Percentiles rank a stretch among this genome's conserved stretches.
These are phyloP conservation scores for Astatotilapia flaviijosephi DNA, from an alignment of 2,113 vertebrate species.

Conservation along the genomic window DNA sequence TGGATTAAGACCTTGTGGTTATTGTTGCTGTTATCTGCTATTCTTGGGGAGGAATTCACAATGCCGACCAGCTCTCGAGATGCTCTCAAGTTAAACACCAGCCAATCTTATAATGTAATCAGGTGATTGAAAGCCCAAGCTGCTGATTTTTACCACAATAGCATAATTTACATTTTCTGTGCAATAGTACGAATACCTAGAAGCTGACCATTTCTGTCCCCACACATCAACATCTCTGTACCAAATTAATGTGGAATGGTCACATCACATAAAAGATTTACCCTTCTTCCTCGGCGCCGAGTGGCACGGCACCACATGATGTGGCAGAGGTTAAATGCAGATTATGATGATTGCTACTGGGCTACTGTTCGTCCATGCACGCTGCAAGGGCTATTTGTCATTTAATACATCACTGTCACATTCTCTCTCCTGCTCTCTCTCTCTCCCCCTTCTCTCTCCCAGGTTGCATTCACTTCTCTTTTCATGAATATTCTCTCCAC, in stretches of 20 bases:
- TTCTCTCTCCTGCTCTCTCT: neutral
- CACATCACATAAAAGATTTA: neutral
- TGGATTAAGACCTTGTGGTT: constrained; percentile 53
- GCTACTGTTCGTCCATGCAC: constrained; percentile 45
- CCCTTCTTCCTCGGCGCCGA: neutral
- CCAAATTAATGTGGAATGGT: neutral
- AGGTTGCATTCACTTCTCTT: constrained; percentile 41
- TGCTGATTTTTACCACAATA: neutral
- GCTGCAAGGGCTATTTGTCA: constrained; percentile 46
- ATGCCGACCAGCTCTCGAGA: neutral
- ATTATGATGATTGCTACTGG: constrained; percentile 37
- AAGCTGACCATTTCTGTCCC: neutral
- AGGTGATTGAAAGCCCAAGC: neutral
- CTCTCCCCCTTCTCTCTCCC: neutral
- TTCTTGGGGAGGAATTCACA: constrained; percentile 32
- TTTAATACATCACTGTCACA: constrained; percentile 46
- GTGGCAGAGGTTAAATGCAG: neutral
- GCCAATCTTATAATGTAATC: neutral
- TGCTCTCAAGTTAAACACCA: neutral
- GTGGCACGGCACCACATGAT: neutral
- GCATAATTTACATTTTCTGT: neutral
- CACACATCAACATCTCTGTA: neutral
- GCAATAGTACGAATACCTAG: neutral
- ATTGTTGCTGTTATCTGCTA: constrained; percentile 46
- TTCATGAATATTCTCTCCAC: constrained; percentile 62